phyloP scores from a whole-genome alignment of 2,797 vertebrate genomes.

The Anableps anableps region DNA sequence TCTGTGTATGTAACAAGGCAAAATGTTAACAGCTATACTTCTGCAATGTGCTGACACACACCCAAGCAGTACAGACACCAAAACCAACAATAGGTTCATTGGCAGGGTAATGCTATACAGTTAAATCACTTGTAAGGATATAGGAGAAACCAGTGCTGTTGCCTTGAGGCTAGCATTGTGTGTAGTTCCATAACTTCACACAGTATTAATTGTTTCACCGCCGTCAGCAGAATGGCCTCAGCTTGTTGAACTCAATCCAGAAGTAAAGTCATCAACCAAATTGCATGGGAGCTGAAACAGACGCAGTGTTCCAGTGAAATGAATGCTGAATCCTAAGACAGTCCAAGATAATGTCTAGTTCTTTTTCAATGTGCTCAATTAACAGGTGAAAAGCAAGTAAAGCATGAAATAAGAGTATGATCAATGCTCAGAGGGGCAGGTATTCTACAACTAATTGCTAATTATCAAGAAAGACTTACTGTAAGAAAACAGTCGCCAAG shows the following conservation, averaged over 20 bases:
- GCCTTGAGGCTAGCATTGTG: constrained; percentile 60
- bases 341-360: constrained; percentile 32
- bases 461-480: constrained; percentile 11
- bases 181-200: constrained; percentile 77
- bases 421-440: neutral
- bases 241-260: constrained; percentile 79
- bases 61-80: constrained; percentile 1
- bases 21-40: neutral
- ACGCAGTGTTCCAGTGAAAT: constrained; percentile 37
- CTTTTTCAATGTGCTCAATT: constrained; percentile 39
- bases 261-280: constrained; percentile 80
- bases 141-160: constrained; percentile 33
- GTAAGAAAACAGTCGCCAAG: constrained; percentile 5
- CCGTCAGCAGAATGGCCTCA: constrained; percentile 79
- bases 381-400: constrained; percentile 25
- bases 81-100: constrained; percentile 51
- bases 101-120: constrained; percentile 30
- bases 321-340: constrained; percentile 46
- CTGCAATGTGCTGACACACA: neutral
- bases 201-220: constrained; percentile 80
- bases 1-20: neutral
- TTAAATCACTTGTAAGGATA: constrained; percentile 47
- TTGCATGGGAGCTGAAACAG: constrained; percentile 67
- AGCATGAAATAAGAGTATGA: neutral
- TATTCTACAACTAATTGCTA: constrained; percentile 3